phyloP scores from a whole-genome alignment of 2,888 invertebrate genomes.

The Tetragonisca angustula region DNA sequence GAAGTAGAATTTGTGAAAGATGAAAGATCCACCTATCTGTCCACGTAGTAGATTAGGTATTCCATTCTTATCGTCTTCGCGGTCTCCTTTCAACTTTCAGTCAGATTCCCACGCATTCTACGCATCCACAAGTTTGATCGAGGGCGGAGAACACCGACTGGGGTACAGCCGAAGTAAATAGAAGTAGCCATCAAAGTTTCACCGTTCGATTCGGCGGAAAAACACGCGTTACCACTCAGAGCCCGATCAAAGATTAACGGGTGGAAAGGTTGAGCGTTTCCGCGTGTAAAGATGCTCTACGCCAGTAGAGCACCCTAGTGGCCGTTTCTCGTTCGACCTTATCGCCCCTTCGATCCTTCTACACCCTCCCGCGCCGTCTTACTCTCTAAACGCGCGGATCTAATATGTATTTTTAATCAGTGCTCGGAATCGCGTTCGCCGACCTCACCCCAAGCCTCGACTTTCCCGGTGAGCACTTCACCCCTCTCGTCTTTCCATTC shows the following conservation, averaged over 20 bases:
- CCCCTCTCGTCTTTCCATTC: conserved; percentile 49
- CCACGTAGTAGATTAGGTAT: no score
- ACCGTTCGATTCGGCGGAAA: conserved; percentile 43
- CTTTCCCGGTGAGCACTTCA: not conserved
- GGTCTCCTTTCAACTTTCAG: not conserved
- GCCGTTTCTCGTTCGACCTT: conserved; percentile 40
- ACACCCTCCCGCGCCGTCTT: conserved; percentile 40
- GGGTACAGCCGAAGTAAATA: not conserved
- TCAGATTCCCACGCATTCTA: not conserved
- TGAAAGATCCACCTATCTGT: no score
- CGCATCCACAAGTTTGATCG: not conserved
- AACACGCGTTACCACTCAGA: conserved; percentile 50
- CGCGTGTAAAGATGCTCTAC: conserved; percentile 34
- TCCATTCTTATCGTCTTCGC: not conserved
- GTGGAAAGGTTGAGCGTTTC: conserved; percentile 5
- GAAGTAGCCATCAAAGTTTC: conserved; percentile 39
- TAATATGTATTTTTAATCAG: conserved; percentile 79
- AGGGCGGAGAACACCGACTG: not conserved
- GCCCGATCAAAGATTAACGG: conserved; percentile 39
- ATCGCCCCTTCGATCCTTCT: conserved; percentile 11
- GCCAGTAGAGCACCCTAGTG: conserved; percentile 5
- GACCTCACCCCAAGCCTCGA: not conserved
- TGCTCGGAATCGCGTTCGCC: conserved; percentile 64
- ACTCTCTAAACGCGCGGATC: conserved; percentile 70
- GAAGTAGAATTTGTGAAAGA: no score